Conservation (phyloP, 2,888 invertebrate genomes). For the Chouioia cunea region DNA sequence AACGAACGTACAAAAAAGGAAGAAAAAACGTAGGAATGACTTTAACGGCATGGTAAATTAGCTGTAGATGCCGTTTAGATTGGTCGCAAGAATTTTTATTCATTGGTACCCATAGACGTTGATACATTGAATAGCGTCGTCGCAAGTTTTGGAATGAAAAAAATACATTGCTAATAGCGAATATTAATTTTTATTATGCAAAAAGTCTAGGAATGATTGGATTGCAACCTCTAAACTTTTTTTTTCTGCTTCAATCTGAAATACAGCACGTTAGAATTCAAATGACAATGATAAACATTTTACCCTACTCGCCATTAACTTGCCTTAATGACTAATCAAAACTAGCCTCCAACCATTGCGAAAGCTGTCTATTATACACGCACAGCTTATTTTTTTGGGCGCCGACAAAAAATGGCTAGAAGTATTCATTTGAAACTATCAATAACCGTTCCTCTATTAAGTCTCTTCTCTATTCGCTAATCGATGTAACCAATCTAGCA, state of each 20-base stretch:
- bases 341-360: conserved; percentile 30
- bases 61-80: conserved; percentile 29
- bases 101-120: conserved; percentile 27
- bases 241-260: too few relatives aligned
- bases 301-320: conserved; percentile 32
- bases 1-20: conserved; percentile 41
- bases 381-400: background rate
- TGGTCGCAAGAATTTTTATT: conserved; percentile 22
- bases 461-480: conserved; percentile 7
- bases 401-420: background rate
- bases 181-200: conserved; percentile 26
- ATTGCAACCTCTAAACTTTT: background rate
- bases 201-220: background rate
- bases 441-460: conserved; percentile 8
- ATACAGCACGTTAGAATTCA: conserved; percentile 12
- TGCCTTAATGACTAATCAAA: conserved; percentile 51
- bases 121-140: conserved; percentile 27
- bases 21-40: conserved; percentile 1
- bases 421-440: conserved; percentile 11
- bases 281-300: conserved; percentile 5
- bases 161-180: conserved; percentile 35
- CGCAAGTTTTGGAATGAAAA: conserved; percentile 18
- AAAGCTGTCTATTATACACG: too few relatives aligned
- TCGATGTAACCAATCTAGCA: conserved; percentile 14
- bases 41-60: conserved; percentile 8